Conservation (phyloP, 64 coral and sea anemone genomes). For the Montipora capricornis region DNA sequence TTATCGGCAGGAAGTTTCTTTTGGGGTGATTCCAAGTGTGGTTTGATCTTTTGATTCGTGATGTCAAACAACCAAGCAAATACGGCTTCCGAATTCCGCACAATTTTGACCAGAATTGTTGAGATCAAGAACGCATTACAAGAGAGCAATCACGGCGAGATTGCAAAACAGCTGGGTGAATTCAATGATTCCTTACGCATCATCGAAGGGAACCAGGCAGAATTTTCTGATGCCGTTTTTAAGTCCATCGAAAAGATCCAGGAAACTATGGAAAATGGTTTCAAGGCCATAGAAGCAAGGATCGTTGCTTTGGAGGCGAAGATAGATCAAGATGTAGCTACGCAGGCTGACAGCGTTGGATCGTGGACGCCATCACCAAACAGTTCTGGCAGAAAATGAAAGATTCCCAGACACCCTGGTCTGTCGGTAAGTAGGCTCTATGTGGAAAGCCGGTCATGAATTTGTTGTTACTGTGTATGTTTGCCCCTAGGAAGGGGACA, state of each 20-base stretch:
- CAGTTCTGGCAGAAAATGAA: not conserved
- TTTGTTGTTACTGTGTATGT: not conserved
- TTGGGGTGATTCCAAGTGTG: no score
- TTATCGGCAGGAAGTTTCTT: no score
- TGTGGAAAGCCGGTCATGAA: not conserved
- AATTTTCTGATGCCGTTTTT: not conserved
- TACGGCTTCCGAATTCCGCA: not conserved
- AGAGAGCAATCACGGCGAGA: not conserved
- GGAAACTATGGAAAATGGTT: not conserved
- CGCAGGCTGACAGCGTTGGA: not conserved
- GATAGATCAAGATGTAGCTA: not conserved
- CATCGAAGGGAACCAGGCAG: not conserved
- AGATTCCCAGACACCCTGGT: not conserved
- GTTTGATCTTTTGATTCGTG: not conserved
- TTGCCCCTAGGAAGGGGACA: not conserved
- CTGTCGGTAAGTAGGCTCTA: not conserved
- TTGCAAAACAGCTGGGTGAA: not conserved
- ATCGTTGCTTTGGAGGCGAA: not conserved
- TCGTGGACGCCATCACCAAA: not conserved
- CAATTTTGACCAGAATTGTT: not conserved
- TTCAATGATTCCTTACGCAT: not conserved
- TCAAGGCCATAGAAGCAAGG: not conserved
- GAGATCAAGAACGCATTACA: not conserved
- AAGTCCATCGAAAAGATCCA: not conserved
- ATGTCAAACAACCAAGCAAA: not conserved